These are phyloP conservation scores for Tiliacea citrago DNA, from an alignment of 2,888 invertebrate genomes.

Conservation along the genomic window DNA sequence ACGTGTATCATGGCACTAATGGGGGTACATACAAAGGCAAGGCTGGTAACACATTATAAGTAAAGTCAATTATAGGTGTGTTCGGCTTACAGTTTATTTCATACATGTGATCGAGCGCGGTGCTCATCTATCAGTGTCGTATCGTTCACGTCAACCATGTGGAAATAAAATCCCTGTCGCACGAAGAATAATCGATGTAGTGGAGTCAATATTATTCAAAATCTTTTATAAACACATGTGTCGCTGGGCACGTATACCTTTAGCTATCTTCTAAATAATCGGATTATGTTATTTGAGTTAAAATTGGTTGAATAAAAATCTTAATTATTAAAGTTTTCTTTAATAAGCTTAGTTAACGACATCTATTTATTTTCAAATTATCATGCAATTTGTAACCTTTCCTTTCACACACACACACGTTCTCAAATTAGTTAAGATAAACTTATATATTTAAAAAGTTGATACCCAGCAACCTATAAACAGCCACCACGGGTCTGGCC, in stretches of 20 bases:
- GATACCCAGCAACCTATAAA: neutral
- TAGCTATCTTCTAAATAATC: neutral
- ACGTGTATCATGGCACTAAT: constrained; percentile 35
- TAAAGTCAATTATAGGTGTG: constrained; percentile 71
- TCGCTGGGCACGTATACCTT: neutral
- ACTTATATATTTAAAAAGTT: neutral
- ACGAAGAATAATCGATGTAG: constrained; percentile 47
- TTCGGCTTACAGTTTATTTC: constrained; percentile 59
- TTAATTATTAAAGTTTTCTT: neutral
- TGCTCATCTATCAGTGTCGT: constrained; percentile 68
- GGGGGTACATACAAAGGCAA: constrained; percentile 35
- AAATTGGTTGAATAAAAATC: neutral
- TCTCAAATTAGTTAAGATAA: neutral
- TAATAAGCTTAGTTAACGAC: neutral
- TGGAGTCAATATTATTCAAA: constrained; percentile 24
- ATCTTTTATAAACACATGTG: constrained; percentile 22
- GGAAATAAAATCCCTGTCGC: constrained; percentile 58
- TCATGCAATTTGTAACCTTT: neutral
- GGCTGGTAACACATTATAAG: constrained; percentile 47
- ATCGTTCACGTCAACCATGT: constrained; percentile 57
- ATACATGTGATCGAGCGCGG: constrained; percentile 58
- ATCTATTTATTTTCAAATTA: too few relatives aligned
- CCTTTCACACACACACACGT: neutral
- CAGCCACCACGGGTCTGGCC: neutral
- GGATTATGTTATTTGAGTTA: neutral